These are phyloP conservation scores for Desmodus rotundus DNA, from an alignment of 2,113 vertebrate species.

Conservation along the genomic window DNA sequence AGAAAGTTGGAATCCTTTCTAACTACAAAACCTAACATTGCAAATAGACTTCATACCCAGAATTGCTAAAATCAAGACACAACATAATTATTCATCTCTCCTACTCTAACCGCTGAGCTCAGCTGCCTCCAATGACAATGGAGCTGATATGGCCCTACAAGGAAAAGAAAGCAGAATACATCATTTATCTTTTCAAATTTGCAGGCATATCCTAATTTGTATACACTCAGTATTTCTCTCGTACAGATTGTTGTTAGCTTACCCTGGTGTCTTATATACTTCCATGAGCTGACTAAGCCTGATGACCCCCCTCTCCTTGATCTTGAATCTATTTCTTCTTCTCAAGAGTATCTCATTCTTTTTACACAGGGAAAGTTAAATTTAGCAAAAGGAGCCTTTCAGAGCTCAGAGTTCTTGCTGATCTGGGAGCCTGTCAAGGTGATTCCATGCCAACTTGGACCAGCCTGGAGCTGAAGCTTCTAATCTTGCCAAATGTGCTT, in stretches of 20 bases:
- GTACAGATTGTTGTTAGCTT: not conserved
- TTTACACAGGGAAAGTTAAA: slow-evolving; percentile 57
- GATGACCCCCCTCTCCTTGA: not conserved
- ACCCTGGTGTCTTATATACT: not conserved
- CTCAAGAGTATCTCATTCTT: slow-evolving; percentile 6
- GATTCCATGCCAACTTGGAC: slow-evolving; percentile 65
- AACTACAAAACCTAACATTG: not conserved
- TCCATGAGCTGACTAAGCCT: not conserved
- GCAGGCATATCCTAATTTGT: not conserved
- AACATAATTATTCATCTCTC: not conserved
- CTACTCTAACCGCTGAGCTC: not conserved
- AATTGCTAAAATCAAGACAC: not conserved
- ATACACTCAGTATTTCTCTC: not conserved
- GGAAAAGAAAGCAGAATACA: not conserved
- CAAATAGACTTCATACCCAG: slow-evolving; percentile 6
- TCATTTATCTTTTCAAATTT: not conserved
- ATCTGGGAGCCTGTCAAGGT: slow-evolving; percentile 61
- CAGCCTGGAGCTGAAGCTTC: slow-evolving; percentile 24
- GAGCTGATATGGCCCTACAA: not conserved
- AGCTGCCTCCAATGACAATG: not conserved
- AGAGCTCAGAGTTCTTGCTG: slow-evolving; percentile 47
- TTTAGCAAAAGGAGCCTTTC: slow-evolving; percentile 61
- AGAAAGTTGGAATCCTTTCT: not conserved
- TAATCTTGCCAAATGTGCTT: slow-evolving; percentile 66
- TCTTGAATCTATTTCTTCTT: not conserved